A percentile compares a stretch with the other conserved stretches of the same genome.
Conservation (phyloP, 37 sponge, comb jelly and placozoan species). For the Dysidea cf. avara region DNA sequence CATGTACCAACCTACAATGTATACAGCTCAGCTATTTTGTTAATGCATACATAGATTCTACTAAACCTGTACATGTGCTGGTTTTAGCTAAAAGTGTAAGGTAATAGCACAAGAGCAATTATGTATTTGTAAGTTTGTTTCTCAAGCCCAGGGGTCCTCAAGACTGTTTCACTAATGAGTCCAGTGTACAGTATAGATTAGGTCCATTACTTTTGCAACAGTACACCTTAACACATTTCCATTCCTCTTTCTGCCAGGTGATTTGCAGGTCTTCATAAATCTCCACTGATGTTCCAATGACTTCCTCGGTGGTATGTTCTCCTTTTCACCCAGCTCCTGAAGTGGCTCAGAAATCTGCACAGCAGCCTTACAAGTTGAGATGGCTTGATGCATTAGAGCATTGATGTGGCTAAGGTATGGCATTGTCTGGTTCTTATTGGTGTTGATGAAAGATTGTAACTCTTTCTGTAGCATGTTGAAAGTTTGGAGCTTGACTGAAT, state of each 20-base stretch:
- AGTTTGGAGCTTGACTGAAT: constrained; percentile 1
- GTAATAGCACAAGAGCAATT: too few relatives aligned
- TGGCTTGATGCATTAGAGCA: constrained; percentile 18
- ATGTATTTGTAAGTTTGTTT: too few relatives aligned
- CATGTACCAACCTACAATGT: too few relatives aligned
- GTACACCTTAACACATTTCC: constrained; percentile 14
- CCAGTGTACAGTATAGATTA: too few relatives aligned
- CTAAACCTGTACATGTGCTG: too few relatives aligned
- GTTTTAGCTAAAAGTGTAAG: too few relatives aligned
- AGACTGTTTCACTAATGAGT: too few relatives aligned
- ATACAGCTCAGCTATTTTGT: too few relatives aligned
- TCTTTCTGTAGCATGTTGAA: constrained; percentile 1
- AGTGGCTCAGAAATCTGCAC: neutral
- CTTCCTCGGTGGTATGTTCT: constrained; percentile 12
- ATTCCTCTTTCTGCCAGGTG: constrained; percentile 22
- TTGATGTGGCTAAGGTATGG: constrained; percentile 22
- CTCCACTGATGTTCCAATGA: constrained; percentile 16
- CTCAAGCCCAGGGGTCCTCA: too few relatives aligned
- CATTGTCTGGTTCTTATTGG: neutral
- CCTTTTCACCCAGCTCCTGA: neutral
- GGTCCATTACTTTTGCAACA: too few relatives aligned
- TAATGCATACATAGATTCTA: too few relatives aligned
- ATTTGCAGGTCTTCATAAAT: constrained; percentile 4
- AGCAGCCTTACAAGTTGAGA: constrained; percentile 18
- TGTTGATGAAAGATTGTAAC: neutral